Evolutionary conservation across 2,113 vertebrate genomes (phyloP).

Genomic region (Pomatostomus ruficeps): DNA sequence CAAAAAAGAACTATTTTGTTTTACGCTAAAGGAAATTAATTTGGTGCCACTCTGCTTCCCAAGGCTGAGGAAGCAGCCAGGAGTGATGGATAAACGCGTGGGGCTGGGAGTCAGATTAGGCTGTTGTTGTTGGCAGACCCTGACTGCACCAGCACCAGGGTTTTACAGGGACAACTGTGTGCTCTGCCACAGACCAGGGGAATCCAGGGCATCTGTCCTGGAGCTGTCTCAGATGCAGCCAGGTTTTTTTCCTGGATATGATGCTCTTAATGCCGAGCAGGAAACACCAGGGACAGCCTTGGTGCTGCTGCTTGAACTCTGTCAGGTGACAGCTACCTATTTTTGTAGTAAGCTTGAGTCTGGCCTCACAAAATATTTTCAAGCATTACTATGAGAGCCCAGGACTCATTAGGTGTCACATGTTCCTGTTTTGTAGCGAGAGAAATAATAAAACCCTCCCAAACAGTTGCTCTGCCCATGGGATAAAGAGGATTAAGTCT

Average conservation of each 20-base stretch:
- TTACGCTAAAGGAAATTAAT: background rate
- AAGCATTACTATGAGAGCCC: background rate
- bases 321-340: background rate
- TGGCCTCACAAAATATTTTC: background rate
- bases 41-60: background rate
- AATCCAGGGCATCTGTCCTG: background rate
- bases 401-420: background rate
- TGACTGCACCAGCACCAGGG: background rate
- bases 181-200: background rate
- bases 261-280: background rate
- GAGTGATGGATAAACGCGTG: background rate
- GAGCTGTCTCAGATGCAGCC: background rate
- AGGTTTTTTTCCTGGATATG: background rate
- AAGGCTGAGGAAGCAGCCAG: background rate
- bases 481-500: conserved; percentile 48
- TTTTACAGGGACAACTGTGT: background rate
- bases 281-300: background rate
- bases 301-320: background rate
- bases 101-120: background rate
- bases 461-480: background rate
- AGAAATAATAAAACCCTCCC: conserved; percentile 13
- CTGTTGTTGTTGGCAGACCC: background rate
- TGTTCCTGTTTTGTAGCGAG: background rate
- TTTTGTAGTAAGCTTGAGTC: background rate
- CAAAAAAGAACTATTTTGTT: background rate